These are phyloP conservation scores for Nixonia krombeini DNA, from an alignment of 1,140 invertebrate genomes.

Conservation along the genomic window DNA sequence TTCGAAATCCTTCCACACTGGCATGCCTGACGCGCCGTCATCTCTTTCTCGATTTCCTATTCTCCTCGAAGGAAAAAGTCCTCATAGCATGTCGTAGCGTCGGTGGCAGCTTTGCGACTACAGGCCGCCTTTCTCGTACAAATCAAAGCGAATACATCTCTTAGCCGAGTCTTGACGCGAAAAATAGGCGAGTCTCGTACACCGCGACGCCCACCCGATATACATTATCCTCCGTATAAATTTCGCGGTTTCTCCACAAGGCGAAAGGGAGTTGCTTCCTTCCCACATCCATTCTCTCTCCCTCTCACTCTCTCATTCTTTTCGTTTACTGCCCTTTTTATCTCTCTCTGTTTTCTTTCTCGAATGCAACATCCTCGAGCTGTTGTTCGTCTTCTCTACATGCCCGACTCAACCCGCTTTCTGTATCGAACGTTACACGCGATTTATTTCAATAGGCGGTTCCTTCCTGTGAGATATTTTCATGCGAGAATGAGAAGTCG, in stretches of 20 bases:
- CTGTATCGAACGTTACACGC: too few relatives aligned
- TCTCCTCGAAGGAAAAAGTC: not conserved
- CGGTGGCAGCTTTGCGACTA: constrained; percentile 14
- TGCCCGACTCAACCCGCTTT: too few relatives aligned
- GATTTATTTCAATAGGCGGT: too few relatives aligned
- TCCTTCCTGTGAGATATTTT: too few relatives aligned
- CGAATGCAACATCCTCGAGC: not conserved
- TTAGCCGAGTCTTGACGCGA: constrained; percentile 44
- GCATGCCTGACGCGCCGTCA: not conserved
- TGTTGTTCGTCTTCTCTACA: not conserved
- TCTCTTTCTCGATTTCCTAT: not conserved
- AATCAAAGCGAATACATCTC: constrained; percentile 57
- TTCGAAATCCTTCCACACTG: not conserved
- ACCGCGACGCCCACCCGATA: constrained; percentile 22
- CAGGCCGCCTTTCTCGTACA: constrained; percentile 39
- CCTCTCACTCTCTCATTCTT: constrained; percentile 19
- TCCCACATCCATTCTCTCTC: not conserved
- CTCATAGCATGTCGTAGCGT: not conserved
- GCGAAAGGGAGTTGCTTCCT: constrained; percentile 5
- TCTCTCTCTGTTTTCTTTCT: constrained; percentile 5
- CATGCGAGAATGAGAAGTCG: too few relatives aligned
- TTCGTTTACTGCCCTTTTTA: constrained; percentile 6
- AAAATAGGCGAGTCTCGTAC: constrained; percentile 52
- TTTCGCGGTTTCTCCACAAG: constrained; percentile 23
- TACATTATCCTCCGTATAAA: constrained; percentile 51